phyloP scores from a whole-genome alignment of 2,797 vertebrate genomes.

The Ctenopoma kingsleyae region DNA sequence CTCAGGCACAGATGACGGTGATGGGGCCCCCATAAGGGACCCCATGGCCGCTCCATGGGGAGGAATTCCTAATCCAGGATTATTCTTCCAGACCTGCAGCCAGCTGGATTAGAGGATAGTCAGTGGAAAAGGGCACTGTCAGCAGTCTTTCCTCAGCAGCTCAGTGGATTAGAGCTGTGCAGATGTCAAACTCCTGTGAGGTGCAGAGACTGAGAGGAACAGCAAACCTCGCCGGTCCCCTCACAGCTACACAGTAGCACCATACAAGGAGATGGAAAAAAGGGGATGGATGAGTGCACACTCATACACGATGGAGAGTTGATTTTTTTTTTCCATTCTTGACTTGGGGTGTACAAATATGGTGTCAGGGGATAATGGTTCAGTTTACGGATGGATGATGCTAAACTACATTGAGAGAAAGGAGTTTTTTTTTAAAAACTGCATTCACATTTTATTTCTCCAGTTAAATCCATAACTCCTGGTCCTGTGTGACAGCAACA shows the following conservation, averaged over 20 bases:
- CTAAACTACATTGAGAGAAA: constrained; percentile 16
- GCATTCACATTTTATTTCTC: background rate
- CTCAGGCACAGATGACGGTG: constrained; percentile 76
- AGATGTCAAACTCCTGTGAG: constrained; percentile 61
- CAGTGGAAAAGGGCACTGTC: constrained; percentile 78
- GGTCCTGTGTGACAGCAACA: constrained; percentile 18
- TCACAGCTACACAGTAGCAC: constrained; percentile 63
- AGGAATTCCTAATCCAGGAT: constrained; percentile 82
- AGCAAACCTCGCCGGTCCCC: constrained; percentile 47
- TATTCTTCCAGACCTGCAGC: constrained; percentile 77
- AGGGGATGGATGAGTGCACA: constrained; percentile 60
- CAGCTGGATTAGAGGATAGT: constrained; percentile 79
- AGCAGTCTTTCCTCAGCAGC: constrained; percentile 76
- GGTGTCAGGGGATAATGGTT: constrained; percentile 51
- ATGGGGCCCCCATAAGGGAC: constrained; percentile 61
- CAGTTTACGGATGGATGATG: constrained; percentile 28
- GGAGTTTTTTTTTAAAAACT: constrained; percentile 25
- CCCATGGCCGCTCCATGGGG: constrained; percentile 63
- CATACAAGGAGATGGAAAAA: constrained; percentile 80
- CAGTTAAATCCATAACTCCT: background rate
- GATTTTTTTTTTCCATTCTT: constrained; percentile 69
- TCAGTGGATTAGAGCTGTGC: constrained; percentile 76
- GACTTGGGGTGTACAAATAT: constrained; percentile 51
- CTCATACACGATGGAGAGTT: constrained; percentile 44
- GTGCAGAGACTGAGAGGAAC: constrained; percentile 54